These are phyloP conservation scores for Salvator merianae DNA, from an alignment of 2,113 vertebrate genomes.

Conservation along the genomic window DNA sequence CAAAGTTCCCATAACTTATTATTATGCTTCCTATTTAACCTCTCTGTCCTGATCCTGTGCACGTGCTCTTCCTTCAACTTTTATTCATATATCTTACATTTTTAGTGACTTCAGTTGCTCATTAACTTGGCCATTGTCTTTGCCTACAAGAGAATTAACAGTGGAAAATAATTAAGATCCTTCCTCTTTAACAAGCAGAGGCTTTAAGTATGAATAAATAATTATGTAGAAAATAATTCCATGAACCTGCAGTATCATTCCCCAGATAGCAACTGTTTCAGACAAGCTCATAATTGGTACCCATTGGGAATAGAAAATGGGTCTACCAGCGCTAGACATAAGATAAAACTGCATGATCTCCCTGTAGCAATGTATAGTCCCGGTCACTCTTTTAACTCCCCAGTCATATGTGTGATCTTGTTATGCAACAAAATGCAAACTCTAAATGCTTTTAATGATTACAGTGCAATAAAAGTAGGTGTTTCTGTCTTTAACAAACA, in stretches of 20 bases:
- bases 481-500: too few relatives aligned
- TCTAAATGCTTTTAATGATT: not conserved
- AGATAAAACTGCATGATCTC: not conserved
- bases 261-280: not conserved
- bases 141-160: not conserved
- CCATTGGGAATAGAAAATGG: not conserved
- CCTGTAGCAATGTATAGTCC: not conserved
- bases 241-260: not conserved
- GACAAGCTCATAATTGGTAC: slow-evolving; percentile 11
- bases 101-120: not conserved
- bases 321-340: not conserved
- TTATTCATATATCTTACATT: not conserved
- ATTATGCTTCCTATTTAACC: not conserved
- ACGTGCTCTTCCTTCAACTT: not conserved
- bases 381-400: not conserved
- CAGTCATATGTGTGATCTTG: not conserved
- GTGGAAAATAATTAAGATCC: slow-evolving; percentile 9
- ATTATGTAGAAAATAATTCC: slow-evolving; percentile 21
- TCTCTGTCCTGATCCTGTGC: not conserved
- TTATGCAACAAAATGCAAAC: not conserved
- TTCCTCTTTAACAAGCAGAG: not conserved
- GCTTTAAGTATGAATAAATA: slow-evolving; percentile 14
- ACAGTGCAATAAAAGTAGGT: too few relatives aligned
- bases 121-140: not conserved
- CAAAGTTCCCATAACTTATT: not conserved